Base-by-base conservation (phyloP, 2,113 vertebrate genomes). In the Alaudala cheleensis region DNA sequence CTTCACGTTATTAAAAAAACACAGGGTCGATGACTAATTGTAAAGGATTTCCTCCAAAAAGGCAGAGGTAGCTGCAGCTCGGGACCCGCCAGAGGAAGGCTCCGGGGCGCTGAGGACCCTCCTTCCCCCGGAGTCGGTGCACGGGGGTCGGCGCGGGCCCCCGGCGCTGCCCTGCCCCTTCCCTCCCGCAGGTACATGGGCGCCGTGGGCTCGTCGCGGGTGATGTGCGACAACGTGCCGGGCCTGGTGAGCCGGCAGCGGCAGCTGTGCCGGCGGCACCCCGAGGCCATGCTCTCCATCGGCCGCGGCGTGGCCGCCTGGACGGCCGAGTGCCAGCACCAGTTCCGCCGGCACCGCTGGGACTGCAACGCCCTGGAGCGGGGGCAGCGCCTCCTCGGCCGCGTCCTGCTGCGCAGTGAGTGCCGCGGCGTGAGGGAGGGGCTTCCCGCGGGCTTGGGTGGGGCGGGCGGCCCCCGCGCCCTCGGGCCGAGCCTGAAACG, bases 141-240 rank as follows among this genome's bases (percentile, higher is more conserved):
- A 12, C 15, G 45, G 56, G 56, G 72, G 14, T 22, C 11, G 13
- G 47, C 18, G 40, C 47, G 21, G 49, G 7, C 37, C 61, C 40
- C 84, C 50, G 21, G 23, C 4, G 53, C 94, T 90, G 82, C 91
- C 72, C 84, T 76, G 24, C 20, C 67, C 80, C 28, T 93, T 93
- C 66, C 74, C 57, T 86, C 94, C 87, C 92, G 25, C 97, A 99
- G 98, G 98, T 98, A 98, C 98, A 99, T 99, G 99, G 98, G 98
- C 93, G 98, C 98, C 57, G 98, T 99, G 84, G 98, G 98, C 88
- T 98, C 98, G 40, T 98, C 98, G 86, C 98, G 98, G 96, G 98
- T 99, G 94, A 99, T 99, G 98, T 99, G 99, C 92, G 98, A 99
- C 98, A 99, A 99, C 94, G 98, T 99, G 91, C 99, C 99, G 5